Conservation (phyloP, 1,140 invertebrate genomes). For the Calliopsis andreniformis region DNA sequence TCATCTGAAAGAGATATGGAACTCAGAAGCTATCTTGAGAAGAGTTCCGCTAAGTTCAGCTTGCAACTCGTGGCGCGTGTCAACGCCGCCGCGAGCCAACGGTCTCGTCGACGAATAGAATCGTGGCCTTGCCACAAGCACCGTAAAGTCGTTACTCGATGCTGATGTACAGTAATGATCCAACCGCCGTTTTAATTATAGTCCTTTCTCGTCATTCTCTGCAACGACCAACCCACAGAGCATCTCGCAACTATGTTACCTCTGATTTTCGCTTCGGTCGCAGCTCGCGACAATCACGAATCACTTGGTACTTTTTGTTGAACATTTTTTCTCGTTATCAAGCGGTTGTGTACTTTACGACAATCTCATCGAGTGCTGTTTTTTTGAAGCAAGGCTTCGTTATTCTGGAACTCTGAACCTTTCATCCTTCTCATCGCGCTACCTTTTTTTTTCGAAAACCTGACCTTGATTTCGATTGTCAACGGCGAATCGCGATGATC, state of each 20-base stretch:
- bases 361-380: too few relatives aligned
- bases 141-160: neutral
- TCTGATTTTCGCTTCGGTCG: too few relatives aligned
- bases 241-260: neutral
- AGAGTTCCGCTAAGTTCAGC: neutral
- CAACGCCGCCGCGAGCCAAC: neutral
- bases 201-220: neutral
- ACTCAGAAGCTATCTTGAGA: too few relatives aligned
- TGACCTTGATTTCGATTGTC: conserved; percentile 9
- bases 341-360: too few relatives aligned
- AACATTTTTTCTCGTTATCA: too few relatives aligned
- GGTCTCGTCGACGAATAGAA: neutral
- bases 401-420: too few relatives aligned
- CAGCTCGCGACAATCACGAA: too few relatives aligned
- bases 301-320: too few relatives aligned
- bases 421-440: too few relatives aligned
- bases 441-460: too few relatives aligned
- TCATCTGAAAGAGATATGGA: too few relatives aligned
- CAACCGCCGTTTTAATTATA: conserved; percentile 16
- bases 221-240: neutral
- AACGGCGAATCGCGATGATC: conserved; percentile 3
- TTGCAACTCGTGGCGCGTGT: neutral
- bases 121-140: neutral
- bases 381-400: too few relatives aligned
- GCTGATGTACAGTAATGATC: conserved; percentile 1